Evolutionary conservation across 2,888 invertebrate genomes (phyloP).

Genomic region (Agapetus fuscipes): DNA sequence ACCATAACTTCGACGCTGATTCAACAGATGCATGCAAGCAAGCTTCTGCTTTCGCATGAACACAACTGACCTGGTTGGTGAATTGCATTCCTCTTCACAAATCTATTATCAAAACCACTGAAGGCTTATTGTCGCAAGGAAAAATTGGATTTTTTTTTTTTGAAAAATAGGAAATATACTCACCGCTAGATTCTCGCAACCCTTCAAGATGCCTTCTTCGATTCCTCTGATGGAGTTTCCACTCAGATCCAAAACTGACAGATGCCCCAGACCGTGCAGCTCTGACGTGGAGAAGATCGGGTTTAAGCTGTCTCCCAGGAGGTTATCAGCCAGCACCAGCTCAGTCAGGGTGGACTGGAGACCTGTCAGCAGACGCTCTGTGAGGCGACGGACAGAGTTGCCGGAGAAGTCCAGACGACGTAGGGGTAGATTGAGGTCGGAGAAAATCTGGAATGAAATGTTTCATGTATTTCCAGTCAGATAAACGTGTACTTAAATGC

Average conservation of each 20-base stretch:
- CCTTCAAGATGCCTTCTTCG: conserved; percentile 79
- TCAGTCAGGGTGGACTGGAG: conserved; percentile 57
- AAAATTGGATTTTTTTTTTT: too few species aligned
- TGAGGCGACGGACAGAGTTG: conserved; percentile 69
- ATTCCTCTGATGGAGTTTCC: conserved; percentile 73
- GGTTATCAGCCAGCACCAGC: conserved; percentile 65
- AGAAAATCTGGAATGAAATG: conserved; percentile 52
- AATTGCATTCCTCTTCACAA: too few species aligned
- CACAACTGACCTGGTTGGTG: too few species aligned
- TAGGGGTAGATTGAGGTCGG: conserved; percentile 61
- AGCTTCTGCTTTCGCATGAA: too few species aligned
- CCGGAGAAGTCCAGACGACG: conserved; percentile 72
- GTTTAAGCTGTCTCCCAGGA: conserved; percentile 82
- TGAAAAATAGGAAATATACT: too few species aligned
- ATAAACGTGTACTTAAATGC: too few species aligned
- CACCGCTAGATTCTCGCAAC: conserved; percentile 67
- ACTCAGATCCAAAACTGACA: conserved; percentile 67
- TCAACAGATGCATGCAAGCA: too few species aligned
- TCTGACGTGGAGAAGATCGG: conserved; percentile 85
- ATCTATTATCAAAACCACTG: too few species aligned
- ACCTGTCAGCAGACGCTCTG: conserved; percentile 63
- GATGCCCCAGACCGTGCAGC: conserved; percentile 63
- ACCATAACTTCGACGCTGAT: too few species aligned
- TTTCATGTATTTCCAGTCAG: too few species aligned
- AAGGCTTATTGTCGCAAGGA: too few species aligned